These are phyloP conservation scores for Neoniphon sammara DNA, from an alignment of 2,797 vertebrate genomes.

Conservation along the genomic window DNA sequence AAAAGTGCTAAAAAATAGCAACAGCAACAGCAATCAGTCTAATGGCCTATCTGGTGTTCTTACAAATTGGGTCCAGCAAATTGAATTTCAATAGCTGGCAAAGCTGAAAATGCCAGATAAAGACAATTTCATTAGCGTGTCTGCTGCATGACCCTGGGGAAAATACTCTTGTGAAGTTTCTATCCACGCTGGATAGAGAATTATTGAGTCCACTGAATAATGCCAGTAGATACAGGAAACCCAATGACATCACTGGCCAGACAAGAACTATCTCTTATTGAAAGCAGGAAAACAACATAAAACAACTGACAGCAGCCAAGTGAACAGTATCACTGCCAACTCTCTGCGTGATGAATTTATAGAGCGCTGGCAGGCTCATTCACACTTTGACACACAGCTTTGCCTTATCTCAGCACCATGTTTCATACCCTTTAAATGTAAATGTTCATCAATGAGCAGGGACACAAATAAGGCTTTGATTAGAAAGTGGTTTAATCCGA, in stretches of 20 bases:
- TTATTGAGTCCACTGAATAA: not conserved
- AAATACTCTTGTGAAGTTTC: conserved; percentile 4
- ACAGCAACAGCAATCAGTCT: not conserved
- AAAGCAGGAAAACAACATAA: conserved; percentile 60
- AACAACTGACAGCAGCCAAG: conserved; percentile 38
- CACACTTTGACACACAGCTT: conserved; percentile 26
- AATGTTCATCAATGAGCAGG: conserved; percentile 31
- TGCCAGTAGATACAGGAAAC: conserved; percentile 26
- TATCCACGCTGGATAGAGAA: not conserved
- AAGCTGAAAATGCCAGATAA: conserved; percentile 22
- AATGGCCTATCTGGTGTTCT: not conserved
- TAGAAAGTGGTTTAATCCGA: conserved; percentile 39
- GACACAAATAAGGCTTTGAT: conserved; percentile 33
- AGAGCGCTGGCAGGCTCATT: conserved; percentile 35
- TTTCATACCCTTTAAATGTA: conserved; percentile 47
- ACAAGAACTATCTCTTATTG: conserved; percentile 20
- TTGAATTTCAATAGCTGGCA: conserved; percentile 9
- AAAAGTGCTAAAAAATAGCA: not conserved
- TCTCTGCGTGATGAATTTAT: conserved; percentile 33
- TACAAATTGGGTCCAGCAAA: not conserved
- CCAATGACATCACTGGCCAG: conserved; percentile 26
- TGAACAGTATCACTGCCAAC: conserved; percentile 48
- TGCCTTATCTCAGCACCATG: conserved; percentile 23
- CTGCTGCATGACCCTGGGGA: not conserved
- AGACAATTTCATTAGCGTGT: conserved; percentile 11